Base-by-base conservation (phyloP, 2,113 vertebrate species). In the Gobius niger region DNA sequence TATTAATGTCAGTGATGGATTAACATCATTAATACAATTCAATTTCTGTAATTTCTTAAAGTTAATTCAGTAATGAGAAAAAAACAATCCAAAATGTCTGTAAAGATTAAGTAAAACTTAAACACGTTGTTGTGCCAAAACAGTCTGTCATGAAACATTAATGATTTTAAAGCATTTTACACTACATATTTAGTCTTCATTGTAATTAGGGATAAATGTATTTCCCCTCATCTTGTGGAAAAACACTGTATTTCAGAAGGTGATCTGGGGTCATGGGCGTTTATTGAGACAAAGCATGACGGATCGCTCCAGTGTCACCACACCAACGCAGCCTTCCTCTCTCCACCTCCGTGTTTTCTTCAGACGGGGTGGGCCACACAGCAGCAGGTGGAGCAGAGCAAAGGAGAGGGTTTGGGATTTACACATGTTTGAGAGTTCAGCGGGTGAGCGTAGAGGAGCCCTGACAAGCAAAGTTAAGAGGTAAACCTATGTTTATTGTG, bases 331-430 rank as follows among this genome's bases (percentile, higher is more conserved):
- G 74, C 80, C 65, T 65, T 77, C 82, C 63, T 65, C 78, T 66
- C 2, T 70, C 75, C 80, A 78, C 75, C 76, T 75, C 81, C 5
- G 9, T 24, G 18, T 77, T 73, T 67, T 78, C 71, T 81, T 57
- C 64, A 78, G 75, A 76, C 78, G 82, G 85, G 88, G 62, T 88
- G 79, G 86, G 86, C 76, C 78, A 86, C 85, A 87, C 90, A 91
- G 91, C 89, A 91, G 92, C 86, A 91, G 92, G 91, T 92, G 91
- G 91, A 83, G 85, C 82, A 84, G 75, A 85, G 82, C 80, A 73
- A 74, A 67, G 84, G 83, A 65, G 72, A 51, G 72, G 79, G 87
- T 72, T 68, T 80, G 83, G 83, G 88, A 87, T 87, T 82, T 85
- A 84, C 74, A 88, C 78, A 90, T 83, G 83, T 76, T 59, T 60